Evolutionary conservation across 2,113 vertebrate genomes (phyloP), one percentile per base, ranked within the genome.

Genomic region (Ammodytes dubius): DNA sequence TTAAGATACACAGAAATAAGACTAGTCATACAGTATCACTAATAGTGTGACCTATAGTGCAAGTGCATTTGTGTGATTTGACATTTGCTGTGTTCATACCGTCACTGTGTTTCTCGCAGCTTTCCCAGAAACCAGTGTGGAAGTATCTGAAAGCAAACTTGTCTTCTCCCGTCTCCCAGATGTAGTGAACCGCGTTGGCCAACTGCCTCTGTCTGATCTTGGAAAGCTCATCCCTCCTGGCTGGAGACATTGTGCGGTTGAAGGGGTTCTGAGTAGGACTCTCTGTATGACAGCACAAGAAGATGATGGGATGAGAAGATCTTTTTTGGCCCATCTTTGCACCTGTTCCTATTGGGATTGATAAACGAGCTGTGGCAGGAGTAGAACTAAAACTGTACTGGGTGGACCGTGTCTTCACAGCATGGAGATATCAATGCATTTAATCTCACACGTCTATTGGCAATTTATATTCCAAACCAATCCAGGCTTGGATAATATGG

Each of bases 141-240:
- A 97, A 97, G 83, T 96, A 96, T 84, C 95, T 93, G 47, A 96
- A 96, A 17, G 93, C 93, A 69, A 94, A 97, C 77, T 96, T 96
- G 92, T 97, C 96, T 72, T 96, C 96, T 12, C 96, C 96, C 0
- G 95, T 96, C 93, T 97, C 96, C 95, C 96, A 96, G 90, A 95
- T 96, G 86, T 96, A 96, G 60, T 96, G 95, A n/a, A 96, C 96
- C 0, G 94, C 95, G 1, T 96, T 95, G 73, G 93, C 94, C 78
- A 90, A 70, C 88, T 94, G 95, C 77, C 85, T 92, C 90, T 92
- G 93, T n/a, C 79, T 91, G 89, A 93, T 94, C 79, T 72, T 94
- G 56, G 87, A 86, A 82, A 95, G 84, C 79, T 95, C 94, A 3
- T 95, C 94, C 58, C 75, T 91, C 73, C 92, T 80, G 84, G 87